Conservation (phyloP, 2,113 vertebrate species). For the Ceyx margarethae region DNA sequence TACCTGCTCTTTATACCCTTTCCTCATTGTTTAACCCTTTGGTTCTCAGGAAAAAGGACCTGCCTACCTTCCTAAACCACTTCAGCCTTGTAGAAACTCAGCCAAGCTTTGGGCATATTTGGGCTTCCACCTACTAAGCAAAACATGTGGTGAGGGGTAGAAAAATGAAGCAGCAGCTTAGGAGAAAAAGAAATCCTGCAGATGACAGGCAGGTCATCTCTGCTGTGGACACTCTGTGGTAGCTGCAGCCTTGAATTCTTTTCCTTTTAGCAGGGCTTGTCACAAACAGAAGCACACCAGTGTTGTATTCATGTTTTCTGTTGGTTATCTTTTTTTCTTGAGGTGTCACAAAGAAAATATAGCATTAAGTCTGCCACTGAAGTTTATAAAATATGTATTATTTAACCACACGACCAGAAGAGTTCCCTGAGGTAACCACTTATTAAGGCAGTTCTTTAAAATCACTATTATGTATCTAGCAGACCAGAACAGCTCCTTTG, state of each 20-base stretch:
- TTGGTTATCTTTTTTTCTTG: not conserved
- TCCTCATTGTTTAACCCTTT: not conserved
- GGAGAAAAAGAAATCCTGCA: not conserved
- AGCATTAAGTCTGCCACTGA: conserved; percentile 11
- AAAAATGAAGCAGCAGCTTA: not conserved
- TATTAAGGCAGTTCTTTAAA: conserved; percentile 58
- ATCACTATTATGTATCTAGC: conserved; percentile 46
- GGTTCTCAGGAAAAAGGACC: not conserved
- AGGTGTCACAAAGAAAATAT: not conserved
- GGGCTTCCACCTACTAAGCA: not conserved
- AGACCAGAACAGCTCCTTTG: conserved; percentile 51
- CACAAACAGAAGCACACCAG: not conserved
- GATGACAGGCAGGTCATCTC: not conserved
- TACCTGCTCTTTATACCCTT: not conserved
- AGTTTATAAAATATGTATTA: conserved; percentile 48
- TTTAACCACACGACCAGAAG: conserved; percentile 25
- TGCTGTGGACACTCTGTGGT: not conserved
- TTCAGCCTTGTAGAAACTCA: not conserved
- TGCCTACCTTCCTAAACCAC: not conserved
- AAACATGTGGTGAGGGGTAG: not conserved
- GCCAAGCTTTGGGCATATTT: not conserved
- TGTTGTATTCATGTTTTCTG: not conserved
- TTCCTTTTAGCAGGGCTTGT: not conserved
- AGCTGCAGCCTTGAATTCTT: not conserved
- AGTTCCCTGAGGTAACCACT: conserved; percentile 16